phyloP scores from a whole-genome alignment of 2,888 invertebrate genomes.

The Prenolepis imparis region DNA sequence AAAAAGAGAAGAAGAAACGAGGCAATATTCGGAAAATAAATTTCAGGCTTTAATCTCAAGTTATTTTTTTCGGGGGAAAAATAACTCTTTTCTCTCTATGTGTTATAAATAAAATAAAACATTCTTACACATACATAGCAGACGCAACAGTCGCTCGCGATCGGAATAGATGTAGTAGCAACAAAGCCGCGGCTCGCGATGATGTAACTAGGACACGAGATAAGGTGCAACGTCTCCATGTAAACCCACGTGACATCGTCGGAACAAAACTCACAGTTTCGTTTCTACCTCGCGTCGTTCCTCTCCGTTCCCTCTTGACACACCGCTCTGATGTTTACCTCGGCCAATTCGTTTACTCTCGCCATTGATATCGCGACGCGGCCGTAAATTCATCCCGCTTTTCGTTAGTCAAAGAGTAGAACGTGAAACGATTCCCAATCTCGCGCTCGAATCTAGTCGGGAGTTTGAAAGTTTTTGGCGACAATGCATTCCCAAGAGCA shows the following conservation, averaged over 20 bases:
- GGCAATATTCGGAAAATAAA: not conserved
- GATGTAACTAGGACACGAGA: conserved; percentile 78
- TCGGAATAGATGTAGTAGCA: conserved; percentile 66
- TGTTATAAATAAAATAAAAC: conserved; percentile 22
- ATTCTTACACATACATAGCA: not conserved
- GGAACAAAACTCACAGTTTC: conserved; percentile 61
- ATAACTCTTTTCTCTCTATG: not conserved
- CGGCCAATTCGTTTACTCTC: conserved; percentile 67
- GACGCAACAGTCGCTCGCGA: conserved; percentile 50
- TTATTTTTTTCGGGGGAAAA: not conserved
- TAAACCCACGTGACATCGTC: conserved; percentile 74
- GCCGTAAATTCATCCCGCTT: conserved; percentile 76
- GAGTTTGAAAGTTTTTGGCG: not conserved
- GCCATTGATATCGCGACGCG: conserved; percentile 71
- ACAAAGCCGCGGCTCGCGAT: conserved; percentile 65
- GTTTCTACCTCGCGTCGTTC: conserved; percentile 58
- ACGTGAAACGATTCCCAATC: not conserved
- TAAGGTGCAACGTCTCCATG: conserved; percentile 74
- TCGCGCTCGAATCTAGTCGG: not conserved
- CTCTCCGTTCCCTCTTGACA: conserved; percentile 57
- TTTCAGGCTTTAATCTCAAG: conserved; percentile 33
- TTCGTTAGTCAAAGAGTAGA: conserved; percentile 35
- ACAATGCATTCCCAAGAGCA: too few relatives aligned
- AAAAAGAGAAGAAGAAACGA: not conserved
- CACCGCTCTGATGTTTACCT: conserved; percentile 71